These are phyloP conservation scores for Microtus montanus DNA, from an alignment of 2,113 vertebrate species.

Conservation along the genomic window DNA sequence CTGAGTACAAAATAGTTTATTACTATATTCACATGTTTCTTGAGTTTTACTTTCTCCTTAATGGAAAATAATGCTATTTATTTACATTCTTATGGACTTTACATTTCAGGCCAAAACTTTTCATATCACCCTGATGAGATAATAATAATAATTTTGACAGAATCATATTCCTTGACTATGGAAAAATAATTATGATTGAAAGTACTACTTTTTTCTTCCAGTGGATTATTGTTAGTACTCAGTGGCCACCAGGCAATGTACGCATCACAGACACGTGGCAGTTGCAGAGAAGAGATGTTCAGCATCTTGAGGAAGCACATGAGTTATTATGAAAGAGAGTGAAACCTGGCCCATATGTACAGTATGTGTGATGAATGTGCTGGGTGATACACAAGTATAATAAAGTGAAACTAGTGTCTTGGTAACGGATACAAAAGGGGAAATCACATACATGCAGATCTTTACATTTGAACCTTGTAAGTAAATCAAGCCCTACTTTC, in stretches of 20 bases:
- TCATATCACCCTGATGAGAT: neutral
- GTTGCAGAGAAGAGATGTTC: neutral
- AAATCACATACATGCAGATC: neutral
- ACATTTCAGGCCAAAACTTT: neutral
- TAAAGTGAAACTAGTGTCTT: neutral
- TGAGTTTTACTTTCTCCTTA: neutral
- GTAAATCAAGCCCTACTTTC: neutral
- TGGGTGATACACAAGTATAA: neutral
- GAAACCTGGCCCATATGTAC: neutral
- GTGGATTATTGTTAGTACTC: neutral
- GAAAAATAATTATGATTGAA: conserved; percentile 21
- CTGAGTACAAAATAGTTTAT: neutral
- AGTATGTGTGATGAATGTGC: neutral
- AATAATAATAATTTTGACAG: neutral
- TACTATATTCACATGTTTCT: neutral
- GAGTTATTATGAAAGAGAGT: neutral
- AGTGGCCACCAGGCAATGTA: neutral
- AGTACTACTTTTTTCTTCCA: neutral
- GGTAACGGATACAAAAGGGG: neutral
- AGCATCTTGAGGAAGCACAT: neutral
- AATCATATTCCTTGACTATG: neutral
- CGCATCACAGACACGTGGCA: neutral
- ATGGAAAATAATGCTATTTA: neutral
- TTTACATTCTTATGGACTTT: neutral
- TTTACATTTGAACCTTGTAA: neutral